These are phyloP conservation scores for Megaustenia siamemsis DNA, from an alignment of 2,888 invertebrate species.

Conservation along the genomic window DNA sequence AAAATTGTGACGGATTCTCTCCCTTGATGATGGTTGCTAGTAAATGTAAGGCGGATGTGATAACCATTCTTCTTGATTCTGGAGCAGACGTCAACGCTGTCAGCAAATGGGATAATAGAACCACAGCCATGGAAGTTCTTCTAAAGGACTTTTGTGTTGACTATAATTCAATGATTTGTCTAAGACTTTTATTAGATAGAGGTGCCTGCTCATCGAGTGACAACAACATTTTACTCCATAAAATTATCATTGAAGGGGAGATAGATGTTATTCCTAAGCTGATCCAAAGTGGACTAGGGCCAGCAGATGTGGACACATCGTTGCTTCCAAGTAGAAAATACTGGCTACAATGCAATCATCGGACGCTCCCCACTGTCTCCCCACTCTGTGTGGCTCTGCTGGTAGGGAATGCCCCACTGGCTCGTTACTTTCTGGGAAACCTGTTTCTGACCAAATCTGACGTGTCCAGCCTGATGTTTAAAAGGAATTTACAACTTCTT, in stretches of 20 bases:
- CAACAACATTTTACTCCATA: not conserved
- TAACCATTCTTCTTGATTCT: not conserved
- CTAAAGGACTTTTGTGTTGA: not conserved
- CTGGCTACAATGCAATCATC: not conserved
- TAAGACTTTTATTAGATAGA: not conserved
- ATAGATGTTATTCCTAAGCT: not conserved
- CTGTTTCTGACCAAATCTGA: constrained; percentile 22
- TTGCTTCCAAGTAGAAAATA: too few species aligned
- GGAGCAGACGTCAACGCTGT: constrained; percentile 36
- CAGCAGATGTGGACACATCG: not conserved
- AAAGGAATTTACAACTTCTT: not conserved
- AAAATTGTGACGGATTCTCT: constrained; percentile 14
- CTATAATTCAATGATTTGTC: not conserved
- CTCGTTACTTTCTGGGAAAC: not conserved
- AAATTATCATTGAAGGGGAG: not conserved
- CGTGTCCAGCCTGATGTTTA: not conserved
- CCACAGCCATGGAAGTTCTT: constrained; percentile 9
- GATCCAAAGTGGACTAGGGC: not conserved
- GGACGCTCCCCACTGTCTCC: not conserved
- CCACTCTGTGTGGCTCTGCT: constrained; percentile 3
- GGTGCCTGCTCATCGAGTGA: constrained; percentile 11
- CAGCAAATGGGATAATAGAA: not conserved
- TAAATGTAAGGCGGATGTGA: not conserved
- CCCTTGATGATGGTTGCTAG: constrained; percentile 10
- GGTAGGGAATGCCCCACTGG: not conserved